phyloP scores from a whole-genome alignment of 2,888 invertebrate species.

The Brachycybe producta region DNA sequence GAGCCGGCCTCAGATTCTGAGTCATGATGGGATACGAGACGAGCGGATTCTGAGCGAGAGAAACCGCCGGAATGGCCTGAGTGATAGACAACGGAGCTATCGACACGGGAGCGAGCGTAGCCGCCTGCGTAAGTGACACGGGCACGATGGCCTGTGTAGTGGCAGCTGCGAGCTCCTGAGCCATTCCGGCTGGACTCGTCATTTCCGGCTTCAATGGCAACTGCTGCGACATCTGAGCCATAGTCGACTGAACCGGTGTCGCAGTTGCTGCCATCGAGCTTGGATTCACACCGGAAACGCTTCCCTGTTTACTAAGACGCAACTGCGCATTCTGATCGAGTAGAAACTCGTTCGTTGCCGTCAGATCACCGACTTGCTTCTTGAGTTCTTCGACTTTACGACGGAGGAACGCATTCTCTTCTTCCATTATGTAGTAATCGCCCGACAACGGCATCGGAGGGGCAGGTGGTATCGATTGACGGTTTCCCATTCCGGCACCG shows the following conservation, averaged over 20 bases:
- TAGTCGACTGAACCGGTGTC: slow-evolving; percentile 29
- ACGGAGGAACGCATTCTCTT: slow-evolving; percentile 52
- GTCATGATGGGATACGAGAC: slow-evolving; percentile 55
- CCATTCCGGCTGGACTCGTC: slow-evolving; percentile 1
- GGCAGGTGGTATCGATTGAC: slow-evolving; percentile 16
- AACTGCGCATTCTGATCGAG: slow-evolving; percentile 62
- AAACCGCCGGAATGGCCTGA: slow-evolving; percentile 22
- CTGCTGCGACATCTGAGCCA: slow-evolving; percentile 36
- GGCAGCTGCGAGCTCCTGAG: slow-evolving; percentile 25
- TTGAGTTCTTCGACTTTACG: slow-evolving; percentile 55
- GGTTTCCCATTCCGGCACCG: slow-evolving; percentile 16
- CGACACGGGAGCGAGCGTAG: slow-evolving; percentile 31
- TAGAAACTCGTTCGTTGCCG: slow-evolving; percentile 63
- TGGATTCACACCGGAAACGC: slow-evolving; percentile 42
- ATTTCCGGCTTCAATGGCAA: slow-evolving; percentile 19
- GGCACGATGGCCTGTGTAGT: slow-evolving; percentile 22
- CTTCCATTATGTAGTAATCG: slow-evolving; percentile 35
- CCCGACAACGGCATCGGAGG: slow-evolving; percentile 15
- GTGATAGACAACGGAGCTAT: slow-evolving; percentile 25
- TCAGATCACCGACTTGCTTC: slow-evolving; percentile 54
- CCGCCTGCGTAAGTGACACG: slow-evolving; percentile 42
- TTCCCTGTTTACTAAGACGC: slow-evolving; percentile 46
- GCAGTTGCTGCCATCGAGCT: slow-evolving; percentile 33
- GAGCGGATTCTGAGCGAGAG: slow-evolving; percentile 40
- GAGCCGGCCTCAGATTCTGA: slow-evolving; percentile 31